Conservation (phyloP, 2,113 vertebrate genomes). For the Cricetomys ansorgei region DNA sequence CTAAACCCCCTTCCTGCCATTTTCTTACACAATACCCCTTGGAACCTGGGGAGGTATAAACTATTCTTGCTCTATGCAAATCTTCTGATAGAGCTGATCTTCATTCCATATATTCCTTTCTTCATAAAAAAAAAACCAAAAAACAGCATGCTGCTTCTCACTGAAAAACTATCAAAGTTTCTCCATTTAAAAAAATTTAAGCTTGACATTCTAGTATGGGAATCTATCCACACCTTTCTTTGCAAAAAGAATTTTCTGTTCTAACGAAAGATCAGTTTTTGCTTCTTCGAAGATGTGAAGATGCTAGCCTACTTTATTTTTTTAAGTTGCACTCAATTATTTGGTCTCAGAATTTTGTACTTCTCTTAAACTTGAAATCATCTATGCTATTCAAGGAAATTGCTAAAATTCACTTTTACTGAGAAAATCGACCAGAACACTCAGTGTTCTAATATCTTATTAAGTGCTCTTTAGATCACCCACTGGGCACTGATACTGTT, state of each 20-base stretch:
- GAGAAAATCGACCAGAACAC: not conserved
- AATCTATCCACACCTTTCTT: not conserved
- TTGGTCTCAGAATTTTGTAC: not conserved
- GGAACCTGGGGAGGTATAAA: not conserved
- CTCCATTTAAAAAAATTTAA: not conserved
- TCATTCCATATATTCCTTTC: not conserved
- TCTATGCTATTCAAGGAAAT: not conserved
- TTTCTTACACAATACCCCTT: not conserved
- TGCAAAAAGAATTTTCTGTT: not conserved
- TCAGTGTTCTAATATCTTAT: not conserved
- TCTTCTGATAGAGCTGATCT: not conserved
- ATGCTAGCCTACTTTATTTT: not conserved
- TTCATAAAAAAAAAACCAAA: not conserved
- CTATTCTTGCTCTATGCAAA: not conserved
- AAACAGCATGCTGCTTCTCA: not conserved
- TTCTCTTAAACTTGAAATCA: conserved; percentile 24
- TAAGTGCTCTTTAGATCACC: not conserved
- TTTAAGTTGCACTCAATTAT: not conserved
- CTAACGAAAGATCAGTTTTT: conserved; percentile 2
- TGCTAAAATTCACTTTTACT: not conserved
- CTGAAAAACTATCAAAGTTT: not conserved
- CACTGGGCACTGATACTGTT: no score
- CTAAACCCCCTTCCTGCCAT: rapidly evolving
- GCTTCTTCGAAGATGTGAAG: not conserved
- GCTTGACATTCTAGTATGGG: not conserved